Conservation (phyloP, 1,140 invertebrate species). For the Papilio machaon region DNA sequence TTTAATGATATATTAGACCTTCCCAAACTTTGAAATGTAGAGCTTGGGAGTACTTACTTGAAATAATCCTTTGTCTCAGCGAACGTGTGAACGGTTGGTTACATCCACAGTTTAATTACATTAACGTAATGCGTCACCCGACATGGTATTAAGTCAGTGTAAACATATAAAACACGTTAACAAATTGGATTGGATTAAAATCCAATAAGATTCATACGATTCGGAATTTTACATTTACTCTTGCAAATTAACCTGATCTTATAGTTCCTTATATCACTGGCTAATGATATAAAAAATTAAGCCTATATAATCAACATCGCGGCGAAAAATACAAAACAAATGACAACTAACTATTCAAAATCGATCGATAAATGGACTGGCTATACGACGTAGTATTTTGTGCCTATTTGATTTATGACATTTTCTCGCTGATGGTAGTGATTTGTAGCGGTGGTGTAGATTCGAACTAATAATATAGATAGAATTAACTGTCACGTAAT, state of each 20-base stretch:
- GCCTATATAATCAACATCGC: too few relatives aligned
- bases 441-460: too few relatives aligned
- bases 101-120: conserved; percentile 10
- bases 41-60: neutral
- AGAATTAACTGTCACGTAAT: too few relatives aligned
- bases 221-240: neutral
- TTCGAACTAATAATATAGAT: too few relatives aligned
- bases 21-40: neutral
- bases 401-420: too few relatives aligned
- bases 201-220: neutral
- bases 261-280: neutral
- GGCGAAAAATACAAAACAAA: too few relatives aligned
- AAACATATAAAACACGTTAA: neutral
- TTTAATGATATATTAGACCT: neutral
- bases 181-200: neutral
- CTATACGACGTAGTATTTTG: too few relatives aligned
- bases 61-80: neutral
- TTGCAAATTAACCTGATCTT: neutral
- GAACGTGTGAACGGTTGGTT: conserved; percentile 13
- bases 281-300: neutral
- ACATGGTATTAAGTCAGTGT: conserved; percentile 6
- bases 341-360: too few relatives aligned
- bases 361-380: too few relatives aligned
- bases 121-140: neutral
- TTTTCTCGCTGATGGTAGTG: too few relatives aligned